Percentiles rank a stretch among this genome's conserved stretches.
These are phyloP conservation scores for Gallinago media DNA, from an alignment of 2,113 vertebrate genomes.

Conservation along the genomic window DNA sequence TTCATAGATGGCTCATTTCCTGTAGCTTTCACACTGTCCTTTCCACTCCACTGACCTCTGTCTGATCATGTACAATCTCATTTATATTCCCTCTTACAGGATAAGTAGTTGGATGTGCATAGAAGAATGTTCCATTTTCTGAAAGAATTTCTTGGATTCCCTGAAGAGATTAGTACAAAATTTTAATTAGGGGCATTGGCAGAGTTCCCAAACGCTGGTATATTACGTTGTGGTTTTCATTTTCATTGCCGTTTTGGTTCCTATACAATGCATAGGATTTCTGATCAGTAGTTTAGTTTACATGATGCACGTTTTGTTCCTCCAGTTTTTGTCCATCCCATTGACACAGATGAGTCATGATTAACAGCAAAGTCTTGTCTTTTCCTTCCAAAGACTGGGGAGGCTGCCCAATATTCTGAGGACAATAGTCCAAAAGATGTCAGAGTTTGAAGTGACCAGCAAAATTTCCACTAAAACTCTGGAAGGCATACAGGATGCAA, in stretches of 20 bases:
- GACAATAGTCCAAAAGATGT: constrained; percentile 62
- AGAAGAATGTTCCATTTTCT: constrained; percentile 33
- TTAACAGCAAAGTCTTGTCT: constrained; percentile 12
- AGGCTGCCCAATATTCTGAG: constrained; percentile 51
- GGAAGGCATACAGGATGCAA: constrained; percentile 71
- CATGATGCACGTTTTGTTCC: neutral
- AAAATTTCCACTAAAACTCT: constrained; percentile 66
- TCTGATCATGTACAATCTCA: constrained; percentile 41
- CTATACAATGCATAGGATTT: constrained; percentile 25
- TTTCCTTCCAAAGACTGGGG: constrained; percentile 48
- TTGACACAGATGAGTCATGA: constrained; percentile 32
- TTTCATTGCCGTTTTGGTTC: neutral
- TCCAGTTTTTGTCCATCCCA: neutral
- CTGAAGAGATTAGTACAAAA: constrained; percentile 59
- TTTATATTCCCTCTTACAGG: constrained; percentile 1
- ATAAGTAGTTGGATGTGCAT: constrained; percentile 37
- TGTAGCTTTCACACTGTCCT: constrained; percentile 62
- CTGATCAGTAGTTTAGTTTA: constrained; percentile 20
- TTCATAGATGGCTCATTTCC: constrained; percentile 56
- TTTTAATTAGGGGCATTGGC: constrained; percentile 57
- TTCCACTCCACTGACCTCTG: constrained; percentile 57
- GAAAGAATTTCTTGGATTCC: constrained; percentile 55
- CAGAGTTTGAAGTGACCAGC: constrained; percentile 73
- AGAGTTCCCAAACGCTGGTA: constrained; percentile 28
- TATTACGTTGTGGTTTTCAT: constrained; percentile 32